Evolutionary conservation across 2,888 invertebrate genomes (phyloP).

Genomic region (Seira ritae): DNA sequence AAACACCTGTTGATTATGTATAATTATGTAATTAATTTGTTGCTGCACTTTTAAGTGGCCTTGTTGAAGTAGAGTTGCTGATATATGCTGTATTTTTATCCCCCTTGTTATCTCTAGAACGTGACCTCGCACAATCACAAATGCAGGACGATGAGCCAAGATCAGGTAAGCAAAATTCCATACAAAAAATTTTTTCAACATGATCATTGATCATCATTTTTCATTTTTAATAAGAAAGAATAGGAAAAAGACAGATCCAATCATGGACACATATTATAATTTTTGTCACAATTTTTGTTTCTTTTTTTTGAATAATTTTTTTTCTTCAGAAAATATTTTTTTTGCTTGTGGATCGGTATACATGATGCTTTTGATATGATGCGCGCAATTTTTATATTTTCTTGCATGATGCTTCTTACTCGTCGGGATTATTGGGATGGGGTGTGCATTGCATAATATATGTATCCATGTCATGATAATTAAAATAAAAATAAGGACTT

Average conservation of each 20-base stretch:
- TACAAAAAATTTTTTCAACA: neutral
- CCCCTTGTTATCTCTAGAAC: conserved; percentile 68
- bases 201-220: neutral
- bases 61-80: conserved; percentile 19
- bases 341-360: conserved; percentile 50
- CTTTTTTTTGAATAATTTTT: conserved; percentile 11
- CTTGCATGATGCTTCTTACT: neutral
- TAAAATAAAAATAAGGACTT: neutral
- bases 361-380: conserved; percentile 57
- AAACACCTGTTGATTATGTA: neutral
- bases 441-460: conserved; percentile 20
- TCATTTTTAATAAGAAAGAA: no score
- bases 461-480: neutral
- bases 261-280: conserved; percentile 13
- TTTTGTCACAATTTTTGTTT: conserved; percentile 19
- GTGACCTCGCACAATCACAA: conserved; percentile 70
- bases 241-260: conserved; percentile 8
- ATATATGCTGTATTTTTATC: conserved; percentile 31
- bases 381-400: no score
- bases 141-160: conserved; percentile 64
- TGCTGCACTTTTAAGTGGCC: conserved; percentile 6
- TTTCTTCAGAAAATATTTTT: conserved; percentile 36
- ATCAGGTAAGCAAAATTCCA: conserved; percentile 67
- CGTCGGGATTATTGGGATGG: neutral
- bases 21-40: neutral